phyloP scores from a whole-genome alignment of 2,113 vertebrate genomes.

The Lates calcarifer region DNA sequence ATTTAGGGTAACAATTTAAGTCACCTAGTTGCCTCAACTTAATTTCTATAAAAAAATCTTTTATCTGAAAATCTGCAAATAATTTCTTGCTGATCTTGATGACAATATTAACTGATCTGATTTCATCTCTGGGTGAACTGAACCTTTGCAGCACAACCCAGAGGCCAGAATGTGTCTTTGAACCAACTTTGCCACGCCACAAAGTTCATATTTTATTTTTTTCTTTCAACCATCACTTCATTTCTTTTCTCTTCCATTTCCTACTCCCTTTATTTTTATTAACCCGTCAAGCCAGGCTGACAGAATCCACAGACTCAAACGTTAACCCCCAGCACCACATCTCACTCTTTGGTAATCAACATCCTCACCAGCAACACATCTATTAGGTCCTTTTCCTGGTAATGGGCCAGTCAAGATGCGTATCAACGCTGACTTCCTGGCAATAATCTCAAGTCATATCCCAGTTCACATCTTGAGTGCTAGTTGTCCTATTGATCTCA shows the following conservation, averaged over 20 bases:
- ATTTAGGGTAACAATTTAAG: not conserved
- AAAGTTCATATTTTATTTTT: slow-evolving; percentile 62
- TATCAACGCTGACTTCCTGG: slow-evolving; percentile 39
- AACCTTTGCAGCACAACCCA: not conserved
- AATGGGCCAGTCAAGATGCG: slow-evolving; percentile 27
- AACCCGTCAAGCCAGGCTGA: slow-evolving; percentile 44
- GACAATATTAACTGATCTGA: not conserved
- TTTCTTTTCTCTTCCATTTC: slow-evolving; percentile 61
- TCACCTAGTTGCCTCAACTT: not conserved
- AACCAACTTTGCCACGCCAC: slow-evolving; percentile 50
- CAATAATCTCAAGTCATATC: slow-evolving; percentile 23
- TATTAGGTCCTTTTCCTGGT: slow-evolving; percentile 22
- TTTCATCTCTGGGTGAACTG: not conserved
- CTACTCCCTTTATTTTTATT: slow-evolving; percentile 53
- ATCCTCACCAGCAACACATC: slow-evolving; percentile 42
- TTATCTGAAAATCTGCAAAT: not conserved
- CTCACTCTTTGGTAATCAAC: slow-evolving; percentile 31
- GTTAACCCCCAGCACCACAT: slow-evolving; percentile 51
- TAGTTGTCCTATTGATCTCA: slow-evolving; percentile 49
- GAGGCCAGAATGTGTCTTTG: slow-evolving; percentile 10
- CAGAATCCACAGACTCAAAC: slow-evolving; percentile 26
- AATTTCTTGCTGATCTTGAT: not conserved
- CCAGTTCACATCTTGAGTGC: slow-evolving; percentile 38
- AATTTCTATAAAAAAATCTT: not conserved
- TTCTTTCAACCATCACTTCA: slow-evolving; percentile 55